Conservation (phyloP, 2,113 vertebrate genomes). For the Anhinga rufa region DNA sequence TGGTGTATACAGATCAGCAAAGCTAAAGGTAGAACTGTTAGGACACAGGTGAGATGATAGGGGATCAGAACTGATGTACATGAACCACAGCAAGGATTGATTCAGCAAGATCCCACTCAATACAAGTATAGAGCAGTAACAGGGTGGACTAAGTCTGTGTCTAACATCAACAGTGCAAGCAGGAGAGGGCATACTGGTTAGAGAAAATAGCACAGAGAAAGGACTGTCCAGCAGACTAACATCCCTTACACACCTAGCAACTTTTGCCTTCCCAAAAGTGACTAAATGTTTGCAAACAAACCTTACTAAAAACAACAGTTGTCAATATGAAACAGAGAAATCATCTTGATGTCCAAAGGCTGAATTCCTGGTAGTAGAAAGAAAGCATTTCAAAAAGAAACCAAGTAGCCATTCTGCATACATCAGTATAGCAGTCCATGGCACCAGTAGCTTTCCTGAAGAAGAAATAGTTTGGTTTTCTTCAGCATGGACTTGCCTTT, state of each 20-base stretch:
- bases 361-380: background rate
- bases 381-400: background rate
- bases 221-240: background rate
- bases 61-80: background rate
- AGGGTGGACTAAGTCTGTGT: background rate
- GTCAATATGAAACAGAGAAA: background rate
- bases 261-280: background rate
- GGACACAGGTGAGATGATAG: background rate
- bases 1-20: background rate
- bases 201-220: background rate
- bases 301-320: background rate
- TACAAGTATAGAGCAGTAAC: background rate
- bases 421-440: background rate
- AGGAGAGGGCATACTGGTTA: background rate
- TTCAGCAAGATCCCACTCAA: background rate
- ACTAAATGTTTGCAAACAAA: background rate
- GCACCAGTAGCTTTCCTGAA: background rate
- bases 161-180: background rate
- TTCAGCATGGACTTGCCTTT: background rate
- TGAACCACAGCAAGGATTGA: background rate
- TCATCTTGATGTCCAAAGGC: background rate
- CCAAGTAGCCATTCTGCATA: background rate
- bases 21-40: background rate
- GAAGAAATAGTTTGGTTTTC: background rate
- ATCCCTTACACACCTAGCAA: background rate